phyloP scores from a whole-genome alignment of 2,113 vertebrate species.

The Lophura nycthemera region DNA sequence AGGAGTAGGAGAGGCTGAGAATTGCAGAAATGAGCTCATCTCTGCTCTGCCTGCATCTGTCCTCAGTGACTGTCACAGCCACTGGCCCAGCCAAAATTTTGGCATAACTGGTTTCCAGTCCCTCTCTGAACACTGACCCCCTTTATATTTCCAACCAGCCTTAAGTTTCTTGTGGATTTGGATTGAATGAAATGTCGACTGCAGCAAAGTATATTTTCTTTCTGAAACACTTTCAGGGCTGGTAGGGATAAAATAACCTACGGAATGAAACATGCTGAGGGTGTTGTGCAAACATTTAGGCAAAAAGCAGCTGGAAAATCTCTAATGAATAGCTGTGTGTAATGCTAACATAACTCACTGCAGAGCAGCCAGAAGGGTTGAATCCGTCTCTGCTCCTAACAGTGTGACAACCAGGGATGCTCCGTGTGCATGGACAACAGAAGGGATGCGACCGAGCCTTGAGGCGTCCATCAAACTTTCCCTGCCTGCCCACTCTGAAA shows the following conservation, averaged over 20 bases:
- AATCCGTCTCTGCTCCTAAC: neutral
- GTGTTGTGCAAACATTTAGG: conserved; percentile 71
- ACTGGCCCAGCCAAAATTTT: neutral
- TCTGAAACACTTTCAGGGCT: conserved; percentile 36
- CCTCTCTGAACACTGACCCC: neutral
- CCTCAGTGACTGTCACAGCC: neutral
- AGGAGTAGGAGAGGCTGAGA: neutral
- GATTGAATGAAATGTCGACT: conserved; percentile 21
- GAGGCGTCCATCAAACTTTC: neutral
- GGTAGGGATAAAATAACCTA: conserved; percentile 57
- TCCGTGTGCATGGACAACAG: fast-evolving
- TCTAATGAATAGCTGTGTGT: conserved; percentile 30
- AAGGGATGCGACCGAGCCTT: neutral
- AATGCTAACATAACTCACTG: conserved; percentile 32
- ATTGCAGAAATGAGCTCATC: neutral
- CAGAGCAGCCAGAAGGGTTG: neutral
- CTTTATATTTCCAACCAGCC: neutral
- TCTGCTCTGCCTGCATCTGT: neutral
- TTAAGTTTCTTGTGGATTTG: neutral
- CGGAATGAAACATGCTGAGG: conserved; percentile 44
- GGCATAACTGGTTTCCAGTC: neutral
- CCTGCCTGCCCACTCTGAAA: neutral
- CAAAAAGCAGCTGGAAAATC: conserved; percentile 66
- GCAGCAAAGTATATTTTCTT: conserved; percentile 51
- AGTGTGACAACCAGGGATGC: neutral